Conservation (phyloP, 2,888 invertebrate genomes). For the Cetonia aurata region DNA sequence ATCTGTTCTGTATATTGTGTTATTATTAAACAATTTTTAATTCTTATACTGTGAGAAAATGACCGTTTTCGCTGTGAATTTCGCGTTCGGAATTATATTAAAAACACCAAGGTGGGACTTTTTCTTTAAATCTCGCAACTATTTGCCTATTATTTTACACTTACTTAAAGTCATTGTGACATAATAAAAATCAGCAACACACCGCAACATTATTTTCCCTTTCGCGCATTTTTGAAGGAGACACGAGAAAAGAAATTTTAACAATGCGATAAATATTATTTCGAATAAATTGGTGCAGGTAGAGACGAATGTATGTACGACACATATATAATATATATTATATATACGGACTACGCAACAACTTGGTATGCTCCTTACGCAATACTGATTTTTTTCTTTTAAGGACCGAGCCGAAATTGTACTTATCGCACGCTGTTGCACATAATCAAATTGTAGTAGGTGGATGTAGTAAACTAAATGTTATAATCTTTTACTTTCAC, state of each 20-base stretch:
- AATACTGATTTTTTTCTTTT: constrained; percentile 6
- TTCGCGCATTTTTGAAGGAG: constrained; percentile 11
- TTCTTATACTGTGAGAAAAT: constrained; percentile 10
- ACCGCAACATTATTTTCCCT: constrained; percentile 1
- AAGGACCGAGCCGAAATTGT: constrained; percentile 6
- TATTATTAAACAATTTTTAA: constrained; percentile 2
- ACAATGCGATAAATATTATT: constrained; percentile 11
- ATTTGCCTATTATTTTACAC: too few species aligned
- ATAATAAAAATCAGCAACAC: constrained; percentile 16
- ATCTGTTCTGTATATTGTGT: too few species aligned
- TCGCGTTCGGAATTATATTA: too few species aligned
- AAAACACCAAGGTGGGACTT: too few species aligned
- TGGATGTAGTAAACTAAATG: constrained; percentile 24
- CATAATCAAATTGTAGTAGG: constrained; percentile 33
- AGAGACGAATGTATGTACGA: too few species aligned
- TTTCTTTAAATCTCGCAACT: too few species aligned
- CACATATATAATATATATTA: too few species aligned
- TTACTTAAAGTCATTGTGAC: constrained; percentile 9
- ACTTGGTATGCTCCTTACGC: not conserved
- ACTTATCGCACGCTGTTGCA: constrained; percentile 9
- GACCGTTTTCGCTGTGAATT: too few species aligned
- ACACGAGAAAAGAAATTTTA: constrained; percentile 25
- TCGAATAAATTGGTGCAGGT: not conserved
- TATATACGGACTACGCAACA: too few species aligned
- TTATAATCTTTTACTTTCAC: constrained; percentile 43